Conservation (phyloP, 2,888 invertebrate species). For the Acronicta alni region DNA sequence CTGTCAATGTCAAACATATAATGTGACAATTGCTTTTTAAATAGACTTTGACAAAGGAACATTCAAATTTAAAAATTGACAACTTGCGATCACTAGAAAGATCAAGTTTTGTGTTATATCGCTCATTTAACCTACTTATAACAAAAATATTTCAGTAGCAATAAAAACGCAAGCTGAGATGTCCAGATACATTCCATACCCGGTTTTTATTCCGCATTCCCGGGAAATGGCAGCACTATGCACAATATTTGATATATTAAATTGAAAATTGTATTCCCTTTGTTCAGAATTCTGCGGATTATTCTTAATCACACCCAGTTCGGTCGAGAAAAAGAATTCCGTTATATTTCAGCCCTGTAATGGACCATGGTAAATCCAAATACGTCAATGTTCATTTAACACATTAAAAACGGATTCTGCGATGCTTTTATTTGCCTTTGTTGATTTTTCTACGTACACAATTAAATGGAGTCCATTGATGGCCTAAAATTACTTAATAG, state of each 20-base stretch:
- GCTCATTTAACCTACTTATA: no score
- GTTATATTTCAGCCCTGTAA: conserved; percentile 32
- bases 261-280: conserved; percentile 11
- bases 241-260: conserved; percentile 4
- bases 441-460: conserved; percentile 2
- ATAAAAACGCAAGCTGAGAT: no score
- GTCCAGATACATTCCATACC: neutral
- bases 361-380: conserved; percentile 33
- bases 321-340: conserved; percentile 26
- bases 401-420: conserved; percentile 29
- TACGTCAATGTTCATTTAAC: conserved; percentile 30
- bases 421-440: conserved; percentile 26
- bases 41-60: no score
- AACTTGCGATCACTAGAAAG: no score
- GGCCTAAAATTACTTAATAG: no score
- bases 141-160: no score
- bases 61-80: no score
- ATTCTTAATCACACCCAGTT: conserved; percentile 22
- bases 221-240: neutral
- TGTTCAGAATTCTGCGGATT: conserved; percentile 17
- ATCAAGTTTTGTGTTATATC: no score
- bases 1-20: no score
- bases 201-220: neutral
- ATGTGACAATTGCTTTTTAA: no score
- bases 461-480: neutral